Percentiles rank a stretch among this genome's conserved stretches.
Conservation (phyloP, 2,888 invertebrate species). For the Notocelia uddmanniana region DNA sequence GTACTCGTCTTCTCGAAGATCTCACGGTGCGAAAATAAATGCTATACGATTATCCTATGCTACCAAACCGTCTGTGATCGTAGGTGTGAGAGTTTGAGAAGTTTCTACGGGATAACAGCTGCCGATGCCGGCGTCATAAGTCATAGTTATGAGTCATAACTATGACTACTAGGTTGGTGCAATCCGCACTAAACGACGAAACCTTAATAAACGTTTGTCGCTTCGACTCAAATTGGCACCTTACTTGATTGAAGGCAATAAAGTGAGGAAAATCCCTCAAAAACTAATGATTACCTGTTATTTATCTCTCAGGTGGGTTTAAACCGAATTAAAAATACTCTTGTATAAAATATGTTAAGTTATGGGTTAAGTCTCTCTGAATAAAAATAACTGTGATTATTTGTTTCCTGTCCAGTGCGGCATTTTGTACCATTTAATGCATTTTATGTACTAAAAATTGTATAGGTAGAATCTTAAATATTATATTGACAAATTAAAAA, state of each 20-base stretch:
- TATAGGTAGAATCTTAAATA: constrained; percentile 24
- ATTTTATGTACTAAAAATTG: constrained; percentile 25
- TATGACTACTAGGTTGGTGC: too few species aligned
- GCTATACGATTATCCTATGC: too few species aligned
- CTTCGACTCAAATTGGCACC: not conserved
- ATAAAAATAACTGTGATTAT: constrained; percentile 55
- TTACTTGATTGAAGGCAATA: not conserved
- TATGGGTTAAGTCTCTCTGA: constrained; percentile 20
- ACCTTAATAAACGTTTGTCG: not conserved
- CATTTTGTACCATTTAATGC: constrained; percentile 36
- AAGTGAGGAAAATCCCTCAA: not conserved
- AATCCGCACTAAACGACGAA: not conserved
- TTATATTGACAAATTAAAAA: constrained; percentile 20
- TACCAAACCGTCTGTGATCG: too few species aligned
- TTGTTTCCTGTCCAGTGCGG: constrained; percentile 47
- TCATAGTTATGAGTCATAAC: too few species aligned
- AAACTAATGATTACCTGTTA: not conserved
- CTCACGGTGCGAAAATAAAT: too few species aligned
- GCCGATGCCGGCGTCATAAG: too few species aligned
- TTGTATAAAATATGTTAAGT: not conserved
- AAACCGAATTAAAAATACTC: not conserved
- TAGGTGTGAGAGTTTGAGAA: too few species aligned
- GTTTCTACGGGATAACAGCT: too few species aligned
- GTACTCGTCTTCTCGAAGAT: too few species aligned
- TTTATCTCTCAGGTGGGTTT: not conserved